A percentile compares a stretch with the other conserved stretches of the same genome.
phyloP scores from a whole-genome alignment of 2,113 vertebrate genomes.

The Indicator maculatus region DNA sequence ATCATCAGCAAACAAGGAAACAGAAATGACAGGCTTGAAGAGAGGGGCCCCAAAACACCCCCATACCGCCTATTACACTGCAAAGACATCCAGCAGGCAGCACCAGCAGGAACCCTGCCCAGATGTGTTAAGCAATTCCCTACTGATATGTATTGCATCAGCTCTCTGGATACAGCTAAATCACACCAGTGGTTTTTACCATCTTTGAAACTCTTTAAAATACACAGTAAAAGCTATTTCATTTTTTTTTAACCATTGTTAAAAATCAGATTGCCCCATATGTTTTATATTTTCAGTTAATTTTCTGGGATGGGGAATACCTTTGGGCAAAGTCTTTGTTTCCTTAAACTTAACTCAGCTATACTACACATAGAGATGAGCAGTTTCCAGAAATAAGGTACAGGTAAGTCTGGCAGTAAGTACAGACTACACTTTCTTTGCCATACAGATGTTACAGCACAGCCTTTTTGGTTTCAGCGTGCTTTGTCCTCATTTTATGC shows the following conservation, averaged over 20 bases:
- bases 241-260: background rate
- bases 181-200: background rate
- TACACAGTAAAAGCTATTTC: background rate
- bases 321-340: constrained; percentile 6
- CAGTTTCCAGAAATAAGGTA: background rate
- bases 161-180: background rate
- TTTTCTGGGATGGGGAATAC: background rate
- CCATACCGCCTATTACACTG: background rate
- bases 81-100: background rate
- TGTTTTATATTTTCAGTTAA: constrained; percentile 15
- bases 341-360: background rate
- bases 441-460: accelerated
- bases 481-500: background rate
- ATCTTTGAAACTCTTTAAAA: constrained; percentile 17
- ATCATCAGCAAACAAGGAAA: background rate
- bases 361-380: background rate
- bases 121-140: constrained; percentile 16
- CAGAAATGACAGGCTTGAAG: background rate
- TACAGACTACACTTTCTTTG: background rate
- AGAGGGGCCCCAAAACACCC: background rate
- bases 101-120: constrained; percentile 8
- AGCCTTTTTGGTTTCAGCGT: background rate
- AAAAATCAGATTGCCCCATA: background rate
- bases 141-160: constrained; percentile 32
- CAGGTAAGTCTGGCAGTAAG: background rate